A percentile compares a stretch with the other conserved stretches of the same genome.
Conservation (phyloP, 2,888 invertebrate species). For the Cataglyphis livida region DNA sequence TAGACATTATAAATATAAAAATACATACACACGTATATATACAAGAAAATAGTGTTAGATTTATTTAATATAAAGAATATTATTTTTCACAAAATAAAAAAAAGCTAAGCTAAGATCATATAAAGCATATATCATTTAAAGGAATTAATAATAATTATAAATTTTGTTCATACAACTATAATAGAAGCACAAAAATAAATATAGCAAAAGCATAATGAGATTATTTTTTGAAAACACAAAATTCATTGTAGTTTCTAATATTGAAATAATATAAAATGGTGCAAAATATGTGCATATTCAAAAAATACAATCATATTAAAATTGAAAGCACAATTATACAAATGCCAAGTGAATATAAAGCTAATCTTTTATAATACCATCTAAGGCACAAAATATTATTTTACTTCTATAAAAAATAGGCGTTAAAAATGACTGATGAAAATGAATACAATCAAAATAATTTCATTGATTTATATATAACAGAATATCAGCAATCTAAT, state of each 20-base stretch:
- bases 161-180: not conserved
- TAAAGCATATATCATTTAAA: not conserved
- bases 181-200: not conserved
- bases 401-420: not conserved
- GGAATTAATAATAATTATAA: not conserved
- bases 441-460: constrained; percentile 19
- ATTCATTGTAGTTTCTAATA: not conserved
- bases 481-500: constrained; percentile 65
- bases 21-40: not conserved
- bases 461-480: constrained; percentile 43
- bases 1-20: constrained; percentile 27
- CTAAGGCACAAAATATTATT: not conserved
- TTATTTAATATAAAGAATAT: not conserved
- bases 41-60: not conserved
- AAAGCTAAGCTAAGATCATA: constrained; percentile 19
- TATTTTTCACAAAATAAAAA: constrained; percentile 4
- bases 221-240: not conserved
- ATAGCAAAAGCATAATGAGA: not conserved
- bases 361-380: not conserved
- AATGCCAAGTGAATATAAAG: not conserved
- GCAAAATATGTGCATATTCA: not conserved
- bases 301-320: not conserved
- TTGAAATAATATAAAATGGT: constrained; percentile 8
- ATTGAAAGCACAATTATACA: not conserved
- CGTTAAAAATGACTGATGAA: not conserved